Evolutionary conservation across 2,888 invertebrate species (phyloP).

Genomic region (Drosophila buzzatii): DNA sequence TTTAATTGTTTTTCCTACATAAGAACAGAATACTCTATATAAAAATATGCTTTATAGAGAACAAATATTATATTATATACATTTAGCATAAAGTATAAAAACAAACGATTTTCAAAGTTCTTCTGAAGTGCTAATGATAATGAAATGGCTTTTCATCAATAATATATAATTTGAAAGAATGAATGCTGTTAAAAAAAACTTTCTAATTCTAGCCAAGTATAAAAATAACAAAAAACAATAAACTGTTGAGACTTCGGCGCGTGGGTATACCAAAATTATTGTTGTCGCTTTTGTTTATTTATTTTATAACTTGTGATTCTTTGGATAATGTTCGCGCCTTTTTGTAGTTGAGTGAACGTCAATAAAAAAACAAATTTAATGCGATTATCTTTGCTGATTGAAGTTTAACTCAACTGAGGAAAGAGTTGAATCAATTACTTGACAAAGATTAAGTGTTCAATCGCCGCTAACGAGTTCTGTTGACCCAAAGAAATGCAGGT

Average conservation of each 20-base stretch:
- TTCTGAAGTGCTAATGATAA: not conserved
- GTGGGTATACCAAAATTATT: slow-evolving; percentile 23
- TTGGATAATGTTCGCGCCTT: slow-evolving; percentile 7
- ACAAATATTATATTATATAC: not conserved
- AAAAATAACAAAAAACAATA: slow-evolving; percentile 18
- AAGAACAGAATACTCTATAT: not conserved
- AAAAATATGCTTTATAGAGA: not conserved
- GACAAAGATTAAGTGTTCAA: not conserved
- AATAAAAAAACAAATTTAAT: slow-evolving; percentile 37
- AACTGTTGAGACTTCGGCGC: slow-evolving; percentile 20
- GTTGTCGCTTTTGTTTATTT: slow-evolving; percentile 15
- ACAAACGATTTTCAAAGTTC: not conserved
- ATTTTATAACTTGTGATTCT: slow-evolving; percentile 5
- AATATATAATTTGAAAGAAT: not conserved
- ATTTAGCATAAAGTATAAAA: not conserved
- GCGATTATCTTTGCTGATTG: slow-evolving; percentile 41
- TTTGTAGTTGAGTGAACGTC: slow-evolving; percentile 34
- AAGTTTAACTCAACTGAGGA: not conserved
- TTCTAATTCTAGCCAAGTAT: not conserved
- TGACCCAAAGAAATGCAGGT: slow-evolving; percentile 11
- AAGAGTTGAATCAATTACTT: slow-evolving; percentile 13
- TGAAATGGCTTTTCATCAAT: not conserved
- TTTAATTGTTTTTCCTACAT: not conserved
- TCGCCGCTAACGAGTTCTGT: not conserved
- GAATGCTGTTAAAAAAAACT: not conserved